These are phyloP conservation scores for Blomia tropicalis DNA, from an alignment of 2,888 invertebrate genomes.

Conservation along the genomic window DNA sequence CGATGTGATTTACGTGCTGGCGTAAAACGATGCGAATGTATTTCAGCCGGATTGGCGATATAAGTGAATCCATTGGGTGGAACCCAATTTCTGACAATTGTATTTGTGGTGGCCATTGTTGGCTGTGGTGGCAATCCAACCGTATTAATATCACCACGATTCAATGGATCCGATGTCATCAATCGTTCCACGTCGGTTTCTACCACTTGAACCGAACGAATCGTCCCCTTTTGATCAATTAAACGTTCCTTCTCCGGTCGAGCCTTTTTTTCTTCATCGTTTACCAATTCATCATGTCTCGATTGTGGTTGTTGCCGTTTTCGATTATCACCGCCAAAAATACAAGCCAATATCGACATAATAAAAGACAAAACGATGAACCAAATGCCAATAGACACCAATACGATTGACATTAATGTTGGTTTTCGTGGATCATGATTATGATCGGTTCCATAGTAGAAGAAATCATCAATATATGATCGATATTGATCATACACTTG, in stretches of 20 bases:
- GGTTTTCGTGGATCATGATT: not conserved
- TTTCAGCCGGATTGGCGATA: conserved; percentile 14
- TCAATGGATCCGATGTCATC: not conserved
- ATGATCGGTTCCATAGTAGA: not conserved
- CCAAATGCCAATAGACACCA: not conserved
- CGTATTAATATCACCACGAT: conserved; percentile 17
- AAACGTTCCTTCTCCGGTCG: no score
- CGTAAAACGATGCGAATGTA: not conserved
- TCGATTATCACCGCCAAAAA: not conserved
- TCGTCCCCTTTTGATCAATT: not conserved
- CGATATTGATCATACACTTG: no score
- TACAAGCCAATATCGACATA: not conserved
- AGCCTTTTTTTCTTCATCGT: not conserved
- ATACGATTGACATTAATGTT: not conserved
- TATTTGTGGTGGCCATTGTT: no score
- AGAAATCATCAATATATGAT: not conserved
- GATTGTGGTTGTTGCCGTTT: no score
- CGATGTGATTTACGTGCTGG: not conserved
- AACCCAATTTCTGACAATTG: not conserved
- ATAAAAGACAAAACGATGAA: not conserved
- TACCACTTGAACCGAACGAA: not conserved
- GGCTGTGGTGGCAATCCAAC: conserved; percentile 21
- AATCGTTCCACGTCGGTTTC: not conserved
- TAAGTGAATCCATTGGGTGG: conserved; percentile 24
- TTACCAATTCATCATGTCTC: not conserved